Base-by-base conservation (phyloP, 2,888 invertebrate species). In the Amphipoea oculea region DNA sequence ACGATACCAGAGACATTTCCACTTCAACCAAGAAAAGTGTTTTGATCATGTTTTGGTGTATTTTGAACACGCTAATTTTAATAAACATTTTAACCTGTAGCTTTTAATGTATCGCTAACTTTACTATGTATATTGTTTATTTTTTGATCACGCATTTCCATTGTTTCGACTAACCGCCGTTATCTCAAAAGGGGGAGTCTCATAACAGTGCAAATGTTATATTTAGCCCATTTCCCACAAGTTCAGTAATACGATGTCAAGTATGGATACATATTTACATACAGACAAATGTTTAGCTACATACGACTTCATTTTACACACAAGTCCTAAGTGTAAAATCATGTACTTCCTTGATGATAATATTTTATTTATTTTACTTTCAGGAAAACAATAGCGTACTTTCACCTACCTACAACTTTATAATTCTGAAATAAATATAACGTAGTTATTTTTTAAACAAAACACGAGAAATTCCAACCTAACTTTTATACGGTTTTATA, bases 1-100 rank as follows among this genome's bases (percentile, higher is more conserved):
- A 83, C 76, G 72, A 67, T 78, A 76, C 57, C 51, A 66, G 23
- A 63, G 73, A 82, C 65, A 66, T 79, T 78, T 76, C 67, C 54
- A 87, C 76, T 73, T 67, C 70, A 85, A n/a, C 74, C 68, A 74
- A 48, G 79, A 67, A 72, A 74, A 79, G 51, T 72, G 74, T 75
- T 84, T 82, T 78, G 73, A 86, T 29, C 29, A 29, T 29, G 29
- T 29, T 29, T 29, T 29, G 29, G 29, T 86, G 51, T 86, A 76
- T 79, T 76, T 73, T 71, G 48, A 70, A 76, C 70, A 82, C 72
- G 78, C 75, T 62, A 77, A 82, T 73, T 36, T 86, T 66, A 66
- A 71, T 68, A 80, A 69, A 66, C 68, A 72, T 69, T 60, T 40
- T 48, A 67, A 73, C 71, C 29, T 81, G 76, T 70, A 60, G 76